Conservation (phyloP, 2,888 invertebrate genomes). For the Empis livida region DNA sequence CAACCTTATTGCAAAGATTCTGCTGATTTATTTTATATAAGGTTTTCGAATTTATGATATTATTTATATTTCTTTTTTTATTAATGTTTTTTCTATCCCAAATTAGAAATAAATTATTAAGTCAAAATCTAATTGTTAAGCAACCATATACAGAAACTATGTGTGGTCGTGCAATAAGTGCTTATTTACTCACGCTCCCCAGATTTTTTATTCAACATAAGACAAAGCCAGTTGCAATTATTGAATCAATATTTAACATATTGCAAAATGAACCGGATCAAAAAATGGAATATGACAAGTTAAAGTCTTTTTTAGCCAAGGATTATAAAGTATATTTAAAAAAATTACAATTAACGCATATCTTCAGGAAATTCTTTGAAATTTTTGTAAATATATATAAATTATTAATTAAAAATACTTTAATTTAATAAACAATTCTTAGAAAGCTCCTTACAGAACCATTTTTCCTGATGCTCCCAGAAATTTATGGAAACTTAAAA, state of each 20-base stretch:
- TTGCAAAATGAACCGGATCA: conserved; percentile 40
- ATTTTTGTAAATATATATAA: conserved; percentile 35
- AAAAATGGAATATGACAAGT: conserved; percentile 38
- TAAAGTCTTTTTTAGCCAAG: conserved; percentile 31
- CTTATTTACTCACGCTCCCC: conserved; percentile 46
- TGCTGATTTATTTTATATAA: conserved; percentile 38
- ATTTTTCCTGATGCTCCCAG: conserved; percentile 43
- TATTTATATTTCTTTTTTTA: conserved; percentile 34
- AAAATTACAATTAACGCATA: conserved; percentile 26
- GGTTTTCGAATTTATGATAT: conserved; percentile 15
- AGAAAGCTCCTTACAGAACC: conserved; percentile 38
- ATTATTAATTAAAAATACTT: background rate
- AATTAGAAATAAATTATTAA: conserved; percentile 43
- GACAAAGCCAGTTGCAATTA: conserved; percentile 35
- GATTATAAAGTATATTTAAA: conserved; percentile 17
- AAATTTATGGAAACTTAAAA: conserved; percentile 41
- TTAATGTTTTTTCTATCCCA: conserved; percentile 14
- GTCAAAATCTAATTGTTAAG: conserved; percentile 45
- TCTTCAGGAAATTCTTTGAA: conserved; percentile 43
- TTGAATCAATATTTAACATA: conserved; percentile 23
- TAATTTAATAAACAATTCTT: background rate
- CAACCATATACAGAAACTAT: conserved; percentile 45
- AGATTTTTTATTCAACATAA: conserved; percentile 49
- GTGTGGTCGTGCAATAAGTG: conserved; percentile 32
- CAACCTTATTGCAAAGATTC: conserved; percentile 42